These are phyloP conservation scores for Campylorhamphus procurvoides DNA, from an alignment of 2,113 vertebrate genomes.

Conservation along the genomic window DNA sequence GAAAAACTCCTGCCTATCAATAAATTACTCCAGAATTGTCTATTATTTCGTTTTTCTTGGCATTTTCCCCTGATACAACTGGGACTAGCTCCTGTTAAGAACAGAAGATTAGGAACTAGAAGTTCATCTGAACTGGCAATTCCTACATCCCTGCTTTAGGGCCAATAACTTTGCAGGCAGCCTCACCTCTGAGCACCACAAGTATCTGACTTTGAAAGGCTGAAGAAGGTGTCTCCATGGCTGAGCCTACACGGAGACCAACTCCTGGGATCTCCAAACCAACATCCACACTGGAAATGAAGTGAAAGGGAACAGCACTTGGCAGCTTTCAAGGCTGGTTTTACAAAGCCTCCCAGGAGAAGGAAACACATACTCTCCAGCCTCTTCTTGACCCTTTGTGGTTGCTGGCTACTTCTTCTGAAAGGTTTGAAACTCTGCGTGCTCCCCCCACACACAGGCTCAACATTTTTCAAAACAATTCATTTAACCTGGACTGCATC, in stretches of 20 bases:
- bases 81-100: conserved; percentile 3
- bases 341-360: conserved; percentile 12
- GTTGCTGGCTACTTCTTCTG: conserved; percentile 41
- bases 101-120: not conserved
- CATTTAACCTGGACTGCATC: conserved; percentile 54
- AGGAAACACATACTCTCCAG: not conserved
- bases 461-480: conserved; percentile 60
- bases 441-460: not conserved
- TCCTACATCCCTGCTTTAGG: not conserved
- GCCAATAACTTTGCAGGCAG: not conserved
- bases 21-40: conserved; percentile 15
- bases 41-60: conserved; percentile 51
- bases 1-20: not conserved
- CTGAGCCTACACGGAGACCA: accelerated
- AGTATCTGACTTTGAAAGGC: not conserved
- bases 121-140: not conserved
- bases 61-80: not conserved
- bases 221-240: not conserved
- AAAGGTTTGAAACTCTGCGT: not conserved
- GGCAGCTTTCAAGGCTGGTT: conserved; percentile 4
- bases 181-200: not conserved
- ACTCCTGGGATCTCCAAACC: not conserved
- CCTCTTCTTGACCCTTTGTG: conserved; percentile 8
- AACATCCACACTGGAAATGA: not conserved
- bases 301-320: not conserved